Evolutionary conservation across 2,888 invertebrate genomes (phyloP).

Genomic region (Escarpia spicata): DNA sequence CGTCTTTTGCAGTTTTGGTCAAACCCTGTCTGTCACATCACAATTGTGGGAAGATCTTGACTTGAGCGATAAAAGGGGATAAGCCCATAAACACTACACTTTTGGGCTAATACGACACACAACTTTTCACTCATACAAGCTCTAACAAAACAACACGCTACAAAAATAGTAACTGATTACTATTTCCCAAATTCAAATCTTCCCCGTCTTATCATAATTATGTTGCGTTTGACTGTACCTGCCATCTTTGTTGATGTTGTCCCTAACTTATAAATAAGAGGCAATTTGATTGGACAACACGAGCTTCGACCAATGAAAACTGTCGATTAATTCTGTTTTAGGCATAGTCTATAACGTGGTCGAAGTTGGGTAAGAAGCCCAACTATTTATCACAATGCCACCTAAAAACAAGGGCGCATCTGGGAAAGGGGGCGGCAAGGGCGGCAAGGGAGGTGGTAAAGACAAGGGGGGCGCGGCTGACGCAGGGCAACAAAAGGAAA

Average conservation of each 20-base stretch:
- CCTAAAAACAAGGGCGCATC: constrained; percentile 48
- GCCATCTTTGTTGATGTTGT: constrained; percentile 11
- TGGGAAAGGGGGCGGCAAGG: constrained; percentile 47
- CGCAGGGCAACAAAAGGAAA: constrained; percentile 50
- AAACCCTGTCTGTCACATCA: no score
- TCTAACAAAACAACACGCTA: background rate
- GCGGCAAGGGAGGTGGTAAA: constrained; percentile 49
- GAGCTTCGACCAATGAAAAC: background rate
- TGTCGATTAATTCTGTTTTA: background rate
- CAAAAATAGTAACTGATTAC: background rate
- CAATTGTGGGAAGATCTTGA: no score
- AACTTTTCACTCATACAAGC: background rate
- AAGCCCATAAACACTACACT: background rate
- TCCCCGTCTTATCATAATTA: background rate
- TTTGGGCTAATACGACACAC: background rate
- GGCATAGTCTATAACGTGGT: background rate
- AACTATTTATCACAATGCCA: background rate
- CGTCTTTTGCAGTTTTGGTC: no score
- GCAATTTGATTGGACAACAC: background rate
- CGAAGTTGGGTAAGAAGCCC: no score
- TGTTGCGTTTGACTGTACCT: background rate
- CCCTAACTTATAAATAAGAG: background rate
- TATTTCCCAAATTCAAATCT: background rate
- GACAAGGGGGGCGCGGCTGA: constrained; percentile 54
- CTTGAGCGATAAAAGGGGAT: background rate